Evolutionary conservation across 2,888 invertebrate species (phyloP), one percentile per base, ranked within the genome.

Genomic region (Eupithecia pulchellata): DNA sequence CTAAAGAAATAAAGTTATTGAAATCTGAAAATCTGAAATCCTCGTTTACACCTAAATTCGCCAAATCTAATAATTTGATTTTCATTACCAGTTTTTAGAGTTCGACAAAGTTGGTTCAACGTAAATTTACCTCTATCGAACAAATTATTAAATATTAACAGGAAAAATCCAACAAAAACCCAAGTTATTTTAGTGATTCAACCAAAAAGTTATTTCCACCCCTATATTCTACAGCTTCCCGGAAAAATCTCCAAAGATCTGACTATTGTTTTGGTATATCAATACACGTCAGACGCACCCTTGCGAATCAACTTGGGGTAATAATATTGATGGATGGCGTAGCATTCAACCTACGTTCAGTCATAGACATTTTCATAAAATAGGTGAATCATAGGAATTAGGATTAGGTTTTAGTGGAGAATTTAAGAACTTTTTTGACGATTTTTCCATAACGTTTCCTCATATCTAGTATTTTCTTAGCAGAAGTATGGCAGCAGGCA

Each of bases 281-380:
- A 71, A 71, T 71, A 55, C 64, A 60, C 64, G 71, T 68, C 71
- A 68, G 29, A n/a, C 25, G 30, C 71, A 71, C 68, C 68, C 72
- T 68, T 47, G 65, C 65, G 52, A 64, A 62, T 68, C 68, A 65
- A 47, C 76, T 52, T 52, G 68, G 74, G 60, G 68, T 30, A 68
- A 73, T 77, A 76, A 75, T 75, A 76, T 75, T 76, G 77, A 77
- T 76, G 69, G 76, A 77, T 75, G 68, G 64, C 66, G 14, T 60
- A 52, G 64, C 69, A 55, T 71, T 70, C 57, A 75, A 73, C 25
- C 4, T 52, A 25, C 52, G 52, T 52, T 52, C 25, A 11, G 25
- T 25, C 25, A 25, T 52, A 52, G 25, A 25, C 11, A 20, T 20
- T 20, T 20, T 47, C 11, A 47, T 47, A 47, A 47, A n/a, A 47